Conservation (phyloP, 2,888 invertebrate species). For the Hydraecia micacea region DNA sequence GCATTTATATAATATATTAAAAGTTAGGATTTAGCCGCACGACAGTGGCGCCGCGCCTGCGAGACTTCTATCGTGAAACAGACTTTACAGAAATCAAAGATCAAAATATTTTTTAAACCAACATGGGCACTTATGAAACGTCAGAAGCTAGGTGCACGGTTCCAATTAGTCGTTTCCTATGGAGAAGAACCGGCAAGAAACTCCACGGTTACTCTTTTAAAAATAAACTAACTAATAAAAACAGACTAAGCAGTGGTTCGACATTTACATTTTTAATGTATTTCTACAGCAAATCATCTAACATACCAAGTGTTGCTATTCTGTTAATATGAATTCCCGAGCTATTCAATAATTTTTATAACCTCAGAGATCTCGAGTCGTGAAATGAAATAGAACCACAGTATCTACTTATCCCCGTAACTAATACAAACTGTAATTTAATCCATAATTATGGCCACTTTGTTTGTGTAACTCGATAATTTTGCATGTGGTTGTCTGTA, state of each 20-base stretch:
- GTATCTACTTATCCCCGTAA: background rate
- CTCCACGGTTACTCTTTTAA: no score
- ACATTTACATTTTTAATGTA: no score
- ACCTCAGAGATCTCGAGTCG: background rate
- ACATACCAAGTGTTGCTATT: background rate
- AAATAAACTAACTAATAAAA: no score
- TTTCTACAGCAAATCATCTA: no score
- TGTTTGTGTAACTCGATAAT: conserved; percentile 7
- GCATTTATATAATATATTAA: no score
- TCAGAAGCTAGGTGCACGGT: no score
- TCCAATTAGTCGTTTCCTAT: no score
- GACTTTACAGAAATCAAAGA: no score
- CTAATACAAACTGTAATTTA: background rate
- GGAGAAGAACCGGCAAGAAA: no score
- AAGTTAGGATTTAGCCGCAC: background rate
- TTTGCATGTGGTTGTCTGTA: background rate
- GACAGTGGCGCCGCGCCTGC: background rate
- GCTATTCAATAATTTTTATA: background rate
- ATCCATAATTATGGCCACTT: background rate
- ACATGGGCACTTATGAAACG: no score
- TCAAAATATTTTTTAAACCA: no score
- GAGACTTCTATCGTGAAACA: background rate
- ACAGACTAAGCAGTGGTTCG: no score
- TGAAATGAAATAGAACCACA: background rate
- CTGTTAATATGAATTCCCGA: background rate